Conservation (phyloP, 1,140 invertebrate species). For the Leptoteleia sp. region DNA sequence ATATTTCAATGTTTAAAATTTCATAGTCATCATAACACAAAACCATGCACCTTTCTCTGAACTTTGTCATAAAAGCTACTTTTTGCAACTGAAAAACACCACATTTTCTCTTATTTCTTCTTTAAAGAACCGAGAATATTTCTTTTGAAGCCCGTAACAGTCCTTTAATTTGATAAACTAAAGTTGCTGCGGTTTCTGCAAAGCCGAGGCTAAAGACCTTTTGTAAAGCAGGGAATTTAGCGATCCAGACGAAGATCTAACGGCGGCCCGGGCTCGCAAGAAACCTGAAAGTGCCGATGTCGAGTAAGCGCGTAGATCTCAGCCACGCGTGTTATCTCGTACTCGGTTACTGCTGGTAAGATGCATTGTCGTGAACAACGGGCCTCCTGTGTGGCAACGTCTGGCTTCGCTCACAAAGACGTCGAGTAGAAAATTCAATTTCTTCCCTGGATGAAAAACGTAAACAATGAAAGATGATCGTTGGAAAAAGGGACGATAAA, state of each 20-base stretch:
- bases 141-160: background rate
- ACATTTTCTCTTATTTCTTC: no score
- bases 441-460: no score
- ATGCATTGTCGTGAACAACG: slow-evolving; percentile 72
- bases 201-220: slow-evolving; percentile 52
- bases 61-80: no score
- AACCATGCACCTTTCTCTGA: no score
- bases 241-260: slow-evolving; percentile 35
- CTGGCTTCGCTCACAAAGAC: slow-evolving; percentile 62
- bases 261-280: slow-evolving; percentile 40
- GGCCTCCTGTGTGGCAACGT: slow-evolving; percentile 66
- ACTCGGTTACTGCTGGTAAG: slow-evolving; percentile 65
- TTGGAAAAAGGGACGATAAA: no score
- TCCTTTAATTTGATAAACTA: background rate
- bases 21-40: no score
- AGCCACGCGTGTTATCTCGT: slow-evolving; percentile 70
- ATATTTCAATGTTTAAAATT: no score
- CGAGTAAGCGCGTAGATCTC: slow-evolving; percentile 56
- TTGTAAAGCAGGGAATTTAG: slow-evolving; percentile 24
- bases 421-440: slow-evolving; percentile 74
- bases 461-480: no score
- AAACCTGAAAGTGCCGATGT: slow-evolving; percentile 48
- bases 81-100: no score
- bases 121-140: background rate
- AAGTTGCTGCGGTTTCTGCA: slow-evolving; percentile 11